These are phyloP conservation scores for Arenicola marina DNA, from an alignment of 2,888 invertebrate genomes.

Conservation along the genomic window DNA sequence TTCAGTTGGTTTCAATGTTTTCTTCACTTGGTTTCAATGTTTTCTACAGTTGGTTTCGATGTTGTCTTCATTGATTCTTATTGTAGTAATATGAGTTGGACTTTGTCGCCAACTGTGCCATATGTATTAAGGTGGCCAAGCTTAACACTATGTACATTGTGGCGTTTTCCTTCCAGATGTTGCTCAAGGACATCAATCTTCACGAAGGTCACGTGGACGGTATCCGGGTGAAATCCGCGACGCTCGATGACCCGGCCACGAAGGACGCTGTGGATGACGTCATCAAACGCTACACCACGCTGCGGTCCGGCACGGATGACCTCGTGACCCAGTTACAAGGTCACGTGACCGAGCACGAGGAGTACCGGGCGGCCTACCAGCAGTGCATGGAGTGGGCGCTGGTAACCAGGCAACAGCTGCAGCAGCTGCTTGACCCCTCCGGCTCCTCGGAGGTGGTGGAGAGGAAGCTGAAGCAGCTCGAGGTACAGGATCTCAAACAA, in stretches of 20 bases:
- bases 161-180: constrained; percentile 66
- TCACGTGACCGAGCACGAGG: constrained; percentile 77
- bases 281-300: constrained; percentile 37
- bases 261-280: constrained; percentile 63
- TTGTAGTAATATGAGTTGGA: no score
- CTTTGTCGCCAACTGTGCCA: no score
- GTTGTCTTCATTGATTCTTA: no score
- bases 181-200: constrained; percentile 78
- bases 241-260: constrained; percentile 80
- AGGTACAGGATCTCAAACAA: no score
- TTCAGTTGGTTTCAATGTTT: no score
- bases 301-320: constrained; percentile 64
- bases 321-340: constrained; percentile 77
- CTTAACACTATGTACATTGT: neutral
- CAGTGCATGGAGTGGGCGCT: constrained; percentile 72
- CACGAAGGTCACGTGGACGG: constrained; percentile 79
- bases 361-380: constrained; percentile 61
- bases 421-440: constrained; percentile 78
- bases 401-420: constrained; percentile 84
- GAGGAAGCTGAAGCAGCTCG: constrained; percentile 71
- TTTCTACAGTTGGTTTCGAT: no score
- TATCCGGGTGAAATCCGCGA: constrained; percentile 67
- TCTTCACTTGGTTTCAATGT: no score
- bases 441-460: constrained; percentile 85
- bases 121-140: no score